phyloP scores from a whole-genome alignment of 2,797 vertebrate genomes.

The Pempheris klunzingeri region DNA sequence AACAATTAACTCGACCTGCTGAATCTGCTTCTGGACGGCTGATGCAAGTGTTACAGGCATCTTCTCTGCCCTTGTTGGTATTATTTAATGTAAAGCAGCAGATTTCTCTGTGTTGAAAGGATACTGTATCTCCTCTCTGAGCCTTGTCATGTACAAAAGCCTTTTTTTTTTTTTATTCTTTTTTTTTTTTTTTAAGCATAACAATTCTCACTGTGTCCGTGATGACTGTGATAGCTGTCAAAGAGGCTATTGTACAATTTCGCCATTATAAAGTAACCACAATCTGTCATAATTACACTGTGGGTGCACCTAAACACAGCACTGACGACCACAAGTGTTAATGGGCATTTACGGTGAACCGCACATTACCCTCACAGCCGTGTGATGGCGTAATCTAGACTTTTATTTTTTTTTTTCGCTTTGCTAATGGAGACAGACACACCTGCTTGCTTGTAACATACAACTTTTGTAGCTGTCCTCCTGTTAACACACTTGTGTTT shows the following conservation, averaged over 20 bases:
- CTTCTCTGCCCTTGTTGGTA: conserved; percentile 56
- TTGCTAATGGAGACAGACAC: conserved; percentile 63
- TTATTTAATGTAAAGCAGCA: conserved; percentile 65
- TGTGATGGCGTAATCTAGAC: conserved; percentile 44
- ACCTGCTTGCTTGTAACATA: conserved; percentile 82
- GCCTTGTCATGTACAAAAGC: conserved; percentile 71
- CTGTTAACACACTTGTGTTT: conserved; percentile 77
- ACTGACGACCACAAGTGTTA: conserved; percentile 72
- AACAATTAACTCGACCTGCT: conserved; percentile 55
- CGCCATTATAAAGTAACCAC: conserved; percentile 52
- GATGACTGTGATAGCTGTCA: conserved; percentile 82
- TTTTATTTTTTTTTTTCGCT: conserved; percentile 34
- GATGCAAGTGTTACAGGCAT: conserved; percentile 61
- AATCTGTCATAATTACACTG: conserved; percentile 54
- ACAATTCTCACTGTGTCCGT: conserved; percentile 84
- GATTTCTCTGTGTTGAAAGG: conserved; percentile 53
- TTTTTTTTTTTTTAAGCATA: conserved; percentile 61
- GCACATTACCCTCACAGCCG: conserved; percentile 62
- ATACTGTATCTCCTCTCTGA: conserved; percentile 67
- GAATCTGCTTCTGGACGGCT: conserved; percentile 45
- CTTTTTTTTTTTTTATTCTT: conserved; percentile 34
- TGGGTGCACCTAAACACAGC: conserved; percentile 69
- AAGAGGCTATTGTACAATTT: conserved; percentile 69
- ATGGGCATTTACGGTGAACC: conserved; percentile 67
- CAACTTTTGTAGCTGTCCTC: conserved; percentile 71